Evolutionary conservation across 2,113 vertebrate genomes (phyloP).

Genomic region (Elgaria multicarinata): DNA sequence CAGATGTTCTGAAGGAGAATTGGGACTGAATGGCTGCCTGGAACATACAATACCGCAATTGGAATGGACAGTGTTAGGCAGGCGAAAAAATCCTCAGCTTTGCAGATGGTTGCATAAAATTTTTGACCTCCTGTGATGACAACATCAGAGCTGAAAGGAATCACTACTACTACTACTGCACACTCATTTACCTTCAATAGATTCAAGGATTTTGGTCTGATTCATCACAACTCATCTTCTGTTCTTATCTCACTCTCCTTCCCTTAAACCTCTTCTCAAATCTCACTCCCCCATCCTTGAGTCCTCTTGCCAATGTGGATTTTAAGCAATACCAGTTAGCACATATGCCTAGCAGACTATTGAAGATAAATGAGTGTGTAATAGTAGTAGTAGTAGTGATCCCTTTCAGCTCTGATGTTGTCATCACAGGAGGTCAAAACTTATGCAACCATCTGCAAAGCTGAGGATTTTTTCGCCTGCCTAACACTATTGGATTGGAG

Average conservation of each 20-base stretch:
- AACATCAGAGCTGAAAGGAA: background rate
- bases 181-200: background rate
- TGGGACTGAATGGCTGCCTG: slow-evolving; percentile 2
- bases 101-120: background rate
- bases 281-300: too few species aligned
- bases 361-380: background rate
- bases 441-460: background rate
- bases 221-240: background rate
- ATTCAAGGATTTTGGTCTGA: too few species aligned
- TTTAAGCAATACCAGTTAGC: too few species aligned
- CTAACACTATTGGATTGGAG: background rate
- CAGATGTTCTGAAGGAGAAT: background rate
- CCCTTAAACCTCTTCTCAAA: too few species aligned
- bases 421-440: background rate
- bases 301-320: too few species aligned
- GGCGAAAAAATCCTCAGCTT: background rate
- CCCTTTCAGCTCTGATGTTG: background rate
- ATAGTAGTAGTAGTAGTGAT: background rate
- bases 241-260: too few species aligned
- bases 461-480: background rate
- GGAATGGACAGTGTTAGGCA: background rate
- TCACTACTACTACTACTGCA: background rate
- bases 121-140: background rate
- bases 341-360: too few species aligned
- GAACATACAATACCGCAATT: background rate